Evolutionary conservation across 2,113 vertebrate species (phyloP), one percentile per base, ranked within the genome.

Genomic region (Lepus americanus): DNA sequence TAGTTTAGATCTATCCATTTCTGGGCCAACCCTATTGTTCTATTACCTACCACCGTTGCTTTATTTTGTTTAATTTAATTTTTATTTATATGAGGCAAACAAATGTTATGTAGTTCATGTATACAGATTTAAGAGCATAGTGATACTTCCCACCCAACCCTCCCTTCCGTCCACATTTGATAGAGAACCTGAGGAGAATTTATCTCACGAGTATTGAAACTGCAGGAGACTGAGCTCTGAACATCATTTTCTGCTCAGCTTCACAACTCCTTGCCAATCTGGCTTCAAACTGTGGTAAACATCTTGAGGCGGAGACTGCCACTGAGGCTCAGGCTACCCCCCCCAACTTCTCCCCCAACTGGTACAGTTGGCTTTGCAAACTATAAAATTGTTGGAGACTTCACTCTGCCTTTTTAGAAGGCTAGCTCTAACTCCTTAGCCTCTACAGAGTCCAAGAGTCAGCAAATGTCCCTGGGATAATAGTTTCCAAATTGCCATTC

Each of bases 401-500:
- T 72, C 12, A 55, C 27, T 72, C 14, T 67, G 33, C 64, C 63
- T 61, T 66, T 72, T 31, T 63, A 44, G 44, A 81, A 82, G 10
- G 17, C 11, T 51, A 19, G 3, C 70, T 36, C 53, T 67, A 78
- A 76, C 14, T 51, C 29, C 7, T 12, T 70, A 49, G 3, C 33
- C 23, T 82, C 63, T 73, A 27, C 16, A 90, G 72, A 74, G 53
- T 10, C 20, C 36, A 16, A 29, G 6, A 87, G 53, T 83, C 82
- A 96, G 79, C 33, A 91, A 67, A 85, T 33, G 16, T 1, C 23
- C 31, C 16, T 27, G 80, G 33, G 72, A 70, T 90, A 84, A 66
- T 49, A 94, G 14, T 94, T 95, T 82, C 80, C 74, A 89, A 89
- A 70, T 83, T 66, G 63, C 92, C 31, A n/a, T 51, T 20, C 3